Base-by-base conservation (phyloP, 30 jellyfish, hydroid and myxozoan species). In the Aurelia aurita region DNA sequence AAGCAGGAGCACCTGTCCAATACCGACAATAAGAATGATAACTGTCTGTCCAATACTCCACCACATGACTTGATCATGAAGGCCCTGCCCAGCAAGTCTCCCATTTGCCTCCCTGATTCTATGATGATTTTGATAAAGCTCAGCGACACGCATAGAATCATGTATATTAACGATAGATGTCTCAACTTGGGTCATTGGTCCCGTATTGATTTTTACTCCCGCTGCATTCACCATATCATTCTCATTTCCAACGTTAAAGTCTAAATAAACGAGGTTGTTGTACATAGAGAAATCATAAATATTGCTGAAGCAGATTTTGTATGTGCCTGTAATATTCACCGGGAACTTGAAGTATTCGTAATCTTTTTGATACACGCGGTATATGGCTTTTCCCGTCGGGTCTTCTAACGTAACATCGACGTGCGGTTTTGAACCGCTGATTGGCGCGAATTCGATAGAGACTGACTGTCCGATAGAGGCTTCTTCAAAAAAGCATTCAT, bases 391-490 rank as follows among this genome's bases (percentile, higher is more conserved):
- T 59, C 91, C 96, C 32, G 82, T 94, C 27, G 99, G 99, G 71
- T 94, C 99, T 71, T 94, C 97, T 58, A 94, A 13, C 26, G 97
- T 89, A 46, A 69, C 94, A 71, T 94, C 99, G 26, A 94, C 99
- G 65, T 94, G 99, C 44, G 99, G 99, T 71, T 89, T 80, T 2
- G 99, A 94, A 61, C 99, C 99, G 69, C 97, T 94, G 14, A 94
- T 94, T 3, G 99, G 99, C 13, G 99, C 99, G 85, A 70, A 94
- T 75, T 94, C 99, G 8, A 94, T 85, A 0, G 97, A 83, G 22
- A 89, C 82, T 55, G 67, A 77, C 51, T 94, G 91, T 29, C 96
- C 96, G 8, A 77, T 74, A 16, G 39, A 20, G 3, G 73, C 82
- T 27, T 94, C 97, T 71, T 94, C 97, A 67, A 89, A 94, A 87